A percentile compares a stretch with the other conserved stretches of the same genome.
These are phyloP conservation scores for Triplophysa tibetana DNA, from an alignment of 2,113 vertebrate genomes.

Conservation along the genomic window DNA sequence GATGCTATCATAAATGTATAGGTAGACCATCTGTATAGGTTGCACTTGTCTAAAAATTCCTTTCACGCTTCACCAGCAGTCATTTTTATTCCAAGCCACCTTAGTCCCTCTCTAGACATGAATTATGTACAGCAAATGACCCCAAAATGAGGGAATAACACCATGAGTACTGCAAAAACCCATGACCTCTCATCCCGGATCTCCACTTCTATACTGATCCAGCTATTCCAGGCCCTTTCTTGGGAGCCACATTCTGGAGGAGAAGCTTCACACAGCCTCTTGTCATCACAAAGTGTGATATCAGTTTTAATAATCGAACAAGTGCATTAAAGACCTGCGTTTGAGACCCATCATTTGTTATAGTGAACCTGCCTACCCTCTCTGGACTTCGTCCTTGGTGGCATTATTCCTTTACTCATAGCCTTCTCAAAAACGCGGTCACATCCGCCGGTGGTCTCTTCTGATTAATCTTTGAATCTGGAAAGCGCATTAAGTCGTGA, in stretches of 20 bases:
- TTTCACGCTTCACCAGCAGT: slow-evolving; percentile 15
- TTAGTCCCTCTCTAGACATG: slow-evolving; percentile 34
- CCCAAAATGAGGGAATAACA: slow-evolving; percentile 10
- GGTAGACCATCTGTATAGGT: neutral
- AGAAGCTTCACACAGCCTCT: neutral
- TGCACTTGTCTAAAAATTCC: neutral
- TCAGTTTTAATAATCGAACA: neutral
- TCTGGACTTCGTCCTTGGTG: neutral
- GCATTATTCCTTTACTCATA: neutral
- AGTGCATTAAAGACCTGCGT: neutral
- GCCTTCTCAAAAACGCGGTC: slow-evolving; percentile 29
- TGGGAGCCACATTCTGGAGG: neutral
- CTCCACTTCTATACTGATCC: slow-evolving; percentile 24
- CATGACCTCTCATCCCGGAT: slow-evolving; percentile 21
- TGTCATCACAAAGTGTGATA: neutral
- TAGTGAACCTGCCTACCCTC: neutral
- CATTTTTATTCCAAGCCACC: slow-evolving; percentile 43
- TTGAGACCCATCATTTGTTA: neutral
- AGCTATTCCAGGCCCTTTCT: neutral
- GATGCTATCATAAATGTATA: neutral
- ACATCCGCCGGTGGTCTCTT: slow-evolving; percentile 29
- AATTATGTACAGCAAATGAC: slow-evolving; percentile 46
- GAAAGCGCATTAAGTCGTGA: slow-evolving; percentile 74
- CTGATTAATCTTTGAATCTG: slow-evolving; percentile 74
- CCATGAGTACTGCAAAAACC: slow-evolving; percentile 6